Conservation (phyloP, 2,797 vertebrate species). For the Falco berigora region DNA sequence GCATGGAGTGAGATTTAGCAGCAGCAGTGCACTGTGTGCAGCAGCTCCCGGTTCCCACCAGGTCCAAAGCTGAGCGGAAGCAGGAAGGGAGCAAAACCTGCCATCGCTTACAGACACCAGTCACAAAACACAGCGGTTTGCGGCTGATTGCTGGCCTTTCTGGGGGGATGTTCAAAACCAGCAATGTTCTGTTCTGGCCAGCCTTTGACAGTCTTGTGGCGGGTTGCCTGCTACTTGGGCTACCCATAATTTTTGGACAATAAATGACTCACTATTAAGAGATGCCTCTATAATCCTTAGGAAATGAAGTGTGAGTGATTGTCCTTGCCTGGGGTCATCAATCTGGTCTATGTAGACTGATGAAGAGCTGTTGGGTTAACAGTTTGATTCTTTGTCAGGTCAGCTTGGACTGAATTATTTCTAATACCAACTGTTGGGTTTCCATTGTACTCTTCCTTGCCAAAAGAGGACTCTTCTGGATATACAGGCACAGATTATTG, state of each 20-base stretch:
- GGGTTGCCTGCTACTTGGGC: neutral
- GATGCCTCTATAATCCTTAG: neutral
- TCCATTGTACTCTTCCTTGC: neutral
- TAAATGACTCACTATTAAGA: neutral
- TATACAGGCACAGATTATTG: neutral
- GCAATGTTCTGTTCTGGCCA: neutral
- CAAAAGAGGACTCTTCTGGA: neutral
- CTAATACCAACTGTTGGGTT: neutral
- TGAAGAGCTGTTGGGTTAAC: neutral
- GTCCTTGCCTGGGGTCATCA: neutral
- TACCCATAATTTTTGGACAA: neutral
- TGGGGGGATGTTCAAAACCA: neutral
- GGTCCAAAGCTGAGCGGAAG: neutral
- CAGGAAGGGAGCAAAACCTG: neutral
- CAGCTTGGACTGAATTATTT: neutral
- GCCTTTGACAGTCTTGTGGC: neutral
- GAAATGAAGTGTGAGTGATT: neutral
- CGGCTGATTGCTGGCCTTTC: neutral
- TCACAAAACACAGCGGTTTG: neutral
- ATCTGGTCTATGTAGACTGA: accelerated
- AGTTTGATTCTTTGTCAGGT: neutral
- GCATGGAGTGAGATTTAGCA: neutral
- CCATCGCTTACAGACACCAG: neutral
- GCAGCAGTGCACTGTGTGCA: neutral
- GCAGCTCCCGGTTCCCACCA: neutral